Base-by-base conservation (phyloP, 2,113 vertebrate species). In the Dolichallabes microphthalmus region DNA sequence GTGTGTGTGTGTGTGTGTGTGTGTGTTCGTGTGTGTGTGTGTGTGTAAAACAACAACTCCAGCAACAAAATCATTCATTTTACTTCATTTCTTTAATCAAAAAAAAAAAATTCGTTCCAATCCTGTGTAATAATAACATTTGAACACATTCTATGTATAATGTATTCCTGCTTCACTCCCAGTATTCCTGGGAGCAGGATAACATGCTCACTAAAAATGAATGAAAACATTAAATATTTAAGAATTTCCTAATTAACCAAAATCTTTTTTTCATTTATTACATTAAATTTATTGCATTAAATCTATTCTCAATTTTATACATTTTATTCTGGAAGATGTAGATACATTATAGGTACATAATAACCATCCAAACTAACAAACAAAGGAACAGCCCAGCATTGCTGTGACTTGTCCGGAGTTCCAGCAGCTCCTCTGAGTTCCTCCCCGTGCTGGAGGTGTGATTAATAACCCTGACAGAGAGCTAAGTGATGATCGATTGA, bases 401-500 rank as follows among this genome's bases (percentile, higher is more conserved):
- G 55, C 53, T 58, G 76, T 58, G 55, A 58, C 55, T 78, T 57
- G 75, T 57, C 75, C 27, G 1, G 79, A 27, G 60, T 11, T 64
- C 5, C 3, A 10, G 39, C 10, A 15, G 9, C 30, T 52, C 53
- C 63, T 22, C 63, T 84, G 74, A 87, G 88, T 64, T 81, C 88
- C 83, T 78, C 76, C 86, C 68, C 85, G 78, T 91, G 89, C 88
- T 89, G 84, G 90, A 89, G 87, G 88, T 87, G 90, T 93, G 94
- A 94, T 94, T 93, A 93, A 95, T 94, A 92, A 89, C 89, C 88
- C 92, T 92, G 92, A 92, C 93, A 93, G 91, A 89, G 89, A 88
- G 90, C 90, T 92, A 92, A 93, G 91, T 90, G 92, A 91, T 94
- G 94, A 94, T 94, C 89, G 91, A 94, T 94, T 91, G 93, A 93